Base-by-base conservation (phyloP, 2,888 invertebrate genomes). In the Calameuta filiformis region DNA sequence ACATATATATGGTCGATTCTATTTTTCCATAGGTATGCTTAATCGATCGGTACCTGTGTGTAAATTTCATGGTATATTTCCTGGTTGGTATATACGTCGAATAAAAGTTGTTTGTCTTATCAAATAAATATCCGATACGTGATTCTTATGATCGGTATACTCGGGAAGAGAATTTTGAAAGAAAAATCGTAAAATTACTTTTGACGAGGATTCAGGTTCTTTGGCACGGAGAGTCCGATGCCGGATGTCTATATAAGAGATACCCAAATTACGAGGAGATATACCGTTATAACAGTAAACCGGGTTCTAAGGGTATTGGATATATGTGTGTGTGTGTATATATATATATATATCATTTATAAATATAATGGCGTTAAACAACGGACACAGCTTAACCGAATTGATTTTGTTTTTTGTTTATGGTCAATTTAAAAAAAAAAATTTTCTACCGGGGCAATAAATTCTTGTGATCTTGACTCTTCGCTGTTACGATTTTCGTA, bases 201-300 rank as follows among this genome's bases (percentile, higher is more conserved):
- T 23, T 56, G 23, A 56, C 56, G 23, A 15, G 56, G 23, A 56
- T 9, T 56, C 56, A 56, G 23, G 23, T 56, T 56, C 23, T 56
- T 56, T 23, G 0, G 56, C 56, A 56, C 23, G 33, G 23, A 71
- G 12, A 34, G 15, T 12, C 56, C 76, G 80, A 78, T 81, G 82
- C 85, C 86, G 86, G 85, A 87, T 86, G 83, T 86, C 80, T 84
- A 83, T 80, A 79, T 84, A 83, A 82, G 83, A 23, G 81, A 85
- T 88, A 85, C 85, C 89, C 85, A 89, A 89, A 89, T 89, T 89
- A 87, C 86, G 85, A 84, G 82, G 81, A 77, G 73, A 80, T 75
- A 84, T 89, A 88, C 90, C 90, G 89, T 89, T 90, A 89, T 75
- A 77, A 82, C 79, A 79, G 82, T 83, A 85, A 33, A 33, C 84